A percentile compares a stretch with the other conserved stretches of the same genome.
Evolutionary conservation across 2,888 invertebrate genomes (phyloP).

Genomic region (Pterostichus madidus): DNA sequence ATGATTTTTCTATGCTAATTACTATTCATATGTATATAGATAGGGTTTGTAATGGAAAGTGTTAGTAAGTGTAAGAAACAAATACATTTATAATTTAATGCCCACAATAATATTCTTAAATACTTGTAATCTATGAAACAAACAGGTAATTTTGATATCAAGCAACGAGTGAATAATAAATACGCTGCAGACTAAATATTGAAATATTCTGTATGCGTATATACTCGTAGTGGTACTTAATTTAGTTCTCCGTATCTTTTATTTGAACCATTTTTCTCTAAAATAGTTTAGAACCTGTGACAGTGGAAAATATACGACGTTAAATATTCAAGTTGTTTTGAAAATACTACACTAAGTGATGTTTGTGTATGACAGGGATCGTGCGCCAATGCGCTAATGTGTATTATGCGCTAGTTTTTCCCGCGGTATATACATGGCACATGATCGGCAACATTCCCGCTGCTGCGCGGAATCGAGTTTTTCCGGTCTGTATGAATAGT

Average conservation of each 20-base stretch:
- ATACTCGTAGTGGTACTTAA: no score
- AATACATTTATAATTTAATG: no score
- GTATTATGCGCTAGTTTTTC: background rate
- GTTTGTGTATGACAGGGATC: background rate
- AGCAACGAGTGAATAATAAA: no score
- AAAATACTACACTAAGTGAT: background rate
- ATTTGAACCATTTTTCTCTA: no score
- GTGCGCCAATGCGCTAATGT: background rate
- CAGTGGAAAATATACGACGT: no score
- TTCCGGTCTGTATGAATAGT: conserved; percentile 55
- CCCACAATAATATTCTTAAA: no score
- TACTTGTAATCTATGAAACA: no score
- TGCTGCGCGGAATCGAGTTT: conserved; percentile 49
- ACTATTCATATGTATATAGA: background rate
- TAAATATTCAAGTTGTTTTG: background rate
- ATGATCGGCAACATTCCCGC: conserved; percentile 51
- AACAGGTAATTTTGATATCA: no score
- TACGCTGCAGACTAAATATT: background rate
- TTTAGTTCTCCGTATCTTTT: no score
- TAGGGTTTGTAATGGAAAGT: background rate
- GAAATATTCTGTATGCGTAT: background rate
- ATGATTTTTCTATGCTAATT: background rate
- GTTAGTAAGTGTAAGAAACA: background rate
- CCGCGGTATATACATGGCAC: conserved; percentile 9
- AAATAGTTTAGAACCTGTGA: no score